Conservation (phyloP, 2,797 vertebrate genomes). For the Coranthus polyacanthus region DNA sequence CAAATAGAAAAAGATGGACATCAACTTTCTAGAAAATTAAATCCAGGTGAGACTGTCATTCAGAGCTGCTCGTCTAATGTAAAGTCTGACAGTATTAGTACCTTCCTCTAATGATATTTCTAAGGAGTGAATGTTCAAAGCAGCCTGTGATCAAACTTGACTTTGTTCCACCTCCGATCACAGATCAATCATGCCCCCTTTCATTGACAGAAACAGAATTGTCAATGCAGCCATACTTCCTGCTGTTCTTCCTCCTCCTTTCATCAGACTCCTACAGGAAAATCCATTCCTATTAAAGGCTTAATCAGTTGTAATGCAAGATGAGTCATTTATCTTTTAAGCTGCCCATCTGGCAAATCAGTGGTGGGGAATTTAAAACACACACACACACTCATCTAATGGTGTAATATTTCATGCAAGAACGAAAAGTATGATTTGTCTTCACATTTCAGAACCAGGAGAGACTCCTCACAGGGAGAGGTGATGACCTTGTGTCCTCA, state of each 20-base stretch:
- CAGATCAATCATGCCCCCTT: background rate
- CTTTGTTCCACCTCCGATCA: background rate
- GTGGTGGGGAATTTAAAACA: too few relatives aligned
- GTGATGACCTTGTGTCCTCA: conserved; percentile 6
- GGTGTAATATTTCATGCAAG: background rate
- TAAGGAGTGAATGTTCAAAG: too few relatives aligned
- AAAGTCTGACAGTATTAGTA: too few relatives aligned
- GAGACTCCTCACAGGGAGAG: too few relatives aligned
- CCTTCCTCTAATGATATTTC: too few relatives aligned
- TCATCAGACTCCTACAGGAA: conserved; percentile 18
- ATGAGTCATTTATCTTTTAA: conserved; percentile 36
- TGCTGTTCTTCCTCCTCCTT: conserved; percentile 11
- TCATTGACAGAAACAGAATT: conserved; percentile 10
- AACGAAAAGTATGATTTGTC: conserved; percentile 23
- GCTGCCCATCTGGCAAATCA: too few relatives aligned
- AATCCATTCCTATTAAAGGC: conserved; percentile 48
- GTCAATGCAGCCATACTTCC: conserved; percentile 16
- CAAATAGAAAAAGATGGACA: too few relatives aligned
- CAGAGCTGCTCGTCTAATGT: too few relatives aligned
- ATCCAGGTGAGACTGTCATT: too few relatives aligned
- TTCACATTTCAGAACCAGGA: background rate
- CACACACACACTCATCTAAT: background rate
- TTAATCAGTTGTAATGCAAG: conserved; percentile 42
- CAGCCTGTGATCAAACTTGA: too few relatives aligned
- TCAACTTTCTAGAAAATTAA: too few relatives aligned